These are phyloP conservation scores for Penaeus indicus DNA, from an alignment of 1,140 invertebrate genomes.

Conservation along the genomic window DNA sequence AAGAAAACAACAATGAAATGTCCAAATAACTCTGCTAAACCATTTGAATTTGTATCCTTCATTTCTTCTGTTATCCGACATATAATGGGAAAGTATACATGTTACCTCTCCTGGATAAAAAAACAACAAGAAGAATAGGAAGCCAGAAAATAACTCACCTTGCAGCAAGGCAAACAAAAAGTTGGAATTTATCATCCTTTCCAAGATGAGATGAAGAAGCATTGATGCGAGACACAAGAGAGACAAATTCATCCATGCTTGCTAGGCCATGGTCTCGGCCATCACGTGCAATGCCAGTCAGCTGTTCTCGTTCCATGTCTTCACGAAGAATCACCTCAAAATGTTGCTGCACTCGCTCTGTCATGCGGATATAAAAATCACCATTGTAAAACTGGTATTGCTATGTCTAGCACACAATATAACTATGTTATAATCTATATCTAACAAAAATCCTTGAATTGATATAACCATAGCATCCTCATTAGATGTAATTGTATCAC, in stretches of 20 bases:
- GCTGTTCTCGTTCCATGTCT: slow-evolving; percentile 68
- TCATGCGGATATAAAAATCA: not conserved
- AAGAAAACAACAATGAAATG: slow-evolving; percentile 1
- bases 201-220: slow-evolving; percentile 87
- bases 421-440: too few relatives aligned
- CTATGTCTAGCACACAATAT: too few relatives aligned
- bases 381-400: too few relatives aligned
- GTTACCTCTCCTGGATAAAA: not conserved
- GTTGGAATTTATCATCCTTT: slow-evolving; percentile 98
- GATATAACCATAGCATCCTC: too few relatives aligned
- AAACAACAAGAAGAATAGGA: not conserved
- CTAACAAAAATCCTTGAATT: too few relatives aligned
- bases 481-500: too few relatives aligned
- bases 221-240: slow-evolving; percentile 79
- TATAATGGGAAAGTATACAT: not conserved
- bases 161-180: slow-evolving; percentile 92
- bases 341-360: slow-evolving; percentile 87
- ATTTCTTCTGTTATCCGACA: too few relatives aligned
- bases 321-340: slow-evolving; percentile 77
- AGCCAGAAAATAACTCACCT: slow-evolving; percentile 74
- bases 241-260: slow-evolving; percentile 71
- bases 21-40: not conserved
- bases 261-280: slow-evolving; percentile 64
- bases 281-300: slow-evolving; percentile 71
- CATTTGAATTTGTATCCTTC: too few relatives aligned